Conservation (phyloP, 2,797 vertebrate species). For the Heliangelus exortis region DNA sequence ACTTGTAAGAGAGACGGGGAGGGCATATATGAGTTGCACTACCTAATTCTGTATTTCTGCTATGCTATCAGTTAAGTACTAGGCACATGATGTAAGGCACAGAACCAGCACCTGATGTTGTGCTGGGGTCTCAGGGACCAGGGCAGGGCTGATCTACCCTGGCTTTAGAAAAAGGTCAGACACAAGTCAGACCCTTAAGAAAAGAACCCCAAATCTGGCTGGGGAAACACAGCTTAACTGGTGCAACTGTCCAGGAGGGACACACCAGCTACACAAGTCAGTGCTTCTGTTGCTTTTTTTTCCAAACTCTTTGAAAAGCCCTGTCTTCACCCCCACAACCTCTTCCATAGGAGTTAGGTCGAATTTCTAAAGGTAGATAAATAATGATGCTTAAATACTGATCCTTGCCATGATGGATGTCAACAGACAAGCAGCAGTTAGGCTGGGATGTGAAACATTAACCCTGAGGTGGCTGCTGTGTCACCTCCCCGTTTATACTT, state of each 20-base stretch:
- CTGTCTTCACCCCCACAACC: not conserved
- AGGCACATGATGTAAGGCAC: not conserved
- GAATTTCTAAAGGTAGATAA: not conserved
- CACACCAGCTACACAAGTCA: not conserved
- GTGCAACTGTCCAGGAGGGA: not conserved
- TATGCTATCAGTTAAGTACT: not conserved
- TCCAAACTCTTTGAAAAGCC: not conserved
- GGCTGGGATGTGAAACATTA: conserved; percentile 3
- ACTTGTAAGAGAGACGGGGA: not conserved
- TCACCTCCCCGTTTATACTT: conserved; percentile 21
- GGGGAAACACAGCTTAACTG: not conserved
- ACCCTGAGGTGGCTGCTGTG: conserved; percentile 12
- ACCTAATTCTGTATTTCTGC: not conserved
- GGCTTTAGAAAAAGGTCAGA: not conserved
- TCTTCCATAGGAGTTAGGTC: not conserved
- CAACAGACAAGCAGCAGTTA: not conserved
- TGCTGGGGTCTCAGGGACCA: not conserved
- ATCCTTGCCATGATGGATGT: not conserved
- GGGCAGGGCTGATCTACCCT: not conserved
- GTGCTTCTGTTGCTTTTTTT: not conserved
- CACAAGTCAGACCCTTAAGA: not conserved
- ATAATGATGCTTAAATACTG: not conserved
- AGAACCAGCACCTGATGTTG: not conserved
- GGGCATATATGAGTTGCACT: not conserved
- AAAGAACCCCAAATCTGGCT: not conserved